These are phyloP conservation scores for Coleophora deauratella DNA, from an alignment of 2,888 invertebrate species.

Conservation along the genomic window DNA sequence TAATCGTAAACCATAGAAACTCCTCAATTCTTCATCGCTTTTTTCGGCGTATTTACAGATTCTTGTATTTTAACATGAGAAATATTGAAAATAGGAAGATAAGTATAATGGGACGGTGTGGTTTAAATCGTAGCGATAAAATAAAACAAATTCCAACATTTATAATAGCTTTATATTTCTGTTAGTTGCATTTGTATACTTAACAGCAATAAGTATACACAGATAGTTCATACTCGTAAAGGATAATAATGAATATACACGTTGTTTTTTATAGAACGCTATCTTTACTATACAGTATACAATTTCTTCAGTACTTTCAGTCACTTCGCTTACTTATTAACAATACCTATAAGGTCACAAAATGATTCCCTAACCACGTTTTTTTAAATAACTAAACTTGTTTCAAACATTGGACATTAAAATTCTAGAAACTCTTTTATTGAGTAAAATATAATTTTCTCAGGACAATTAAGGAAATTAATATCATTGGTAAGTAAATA, in stretches of 20 bases:
- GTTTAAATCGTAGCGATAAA: neutral
- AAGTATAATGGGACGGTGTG: no score
- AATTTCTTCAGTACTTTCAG: conserved; percentile 16
- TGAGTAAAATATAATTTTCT: no score
- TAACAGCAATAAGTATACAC: conserved; percentile 30
- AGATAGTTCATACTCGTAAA: conserved; percentile 18
- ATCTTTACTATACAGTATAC: conserved; percentile 9
- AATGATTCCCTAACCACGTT: conserved; percentile 15
- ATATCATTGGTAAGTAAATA: neutral
- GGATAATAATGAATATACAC: conserved; percentile 2
- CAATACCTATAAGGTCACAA: conserved; percentile 7
- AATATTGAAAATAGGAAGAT: no score
- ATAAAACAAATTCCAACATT: neutral
- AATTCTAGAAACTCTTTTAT: no score
- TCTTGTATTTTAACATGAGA: no score
- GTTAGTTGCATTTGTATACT: conserved; percentile 48
- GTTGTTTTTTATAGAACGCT: neutral
- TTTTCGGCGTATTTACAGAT: no score
- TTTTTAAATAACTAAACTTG: conserved; percentile 25
- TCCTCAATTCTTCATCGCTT: no score
- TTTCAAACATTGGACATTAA: no score
- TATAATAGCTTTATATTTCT: conserved; percentile 24
- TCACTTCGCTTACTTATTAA: conserved; percentile 8
- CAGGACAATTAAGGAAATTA: conserved; percentile 19
- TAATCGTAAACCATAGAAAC: no score